Percentiles rank a stretch among this genome's conserved stretches.
These are phyloP conservation scores for Formica aserva DNA, from an alignment of 2,888 invertebrate genomes.

Conservation along the genomic window DNA sequence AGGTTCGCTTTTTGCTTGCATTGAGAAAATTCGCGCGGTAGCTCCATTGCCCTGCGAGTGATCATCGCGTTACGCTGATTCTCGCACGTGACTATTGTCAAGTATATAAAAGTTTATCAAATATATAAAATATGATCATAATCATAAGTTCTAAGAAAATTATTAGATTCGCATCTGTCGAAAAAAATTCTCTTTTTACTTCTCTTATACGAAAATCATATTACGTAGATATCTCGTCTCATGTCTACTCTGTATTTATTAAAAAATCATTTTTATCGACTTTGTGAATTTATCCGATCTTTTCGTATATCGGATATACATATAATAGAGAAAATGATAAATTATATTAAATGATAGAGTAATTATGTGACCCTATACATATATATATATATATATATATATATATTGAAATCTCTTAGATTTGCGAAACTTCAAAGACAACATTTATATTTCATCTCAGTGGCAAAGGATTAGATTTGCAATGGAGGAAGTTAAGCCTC, in stretches of 20 bases:
- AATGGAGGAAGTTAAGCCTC: conserved; percentile 25
- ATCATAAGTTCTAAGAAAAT: not conserved
- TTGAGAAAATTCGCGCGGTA: conserved; percentile 9
- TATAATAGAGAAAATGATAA: not conserved
- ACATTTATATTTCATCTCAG: not conserved
- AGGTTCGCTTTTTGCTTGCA: conserved; percentile 41
- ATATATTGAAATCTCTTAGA: not conserved
- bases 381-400: too few species aligned
- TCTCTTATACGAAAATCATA: not conserved
- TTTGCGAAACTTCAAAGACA: not conserved
- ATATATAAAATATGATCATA: not conserved
- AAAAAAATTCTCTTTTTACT: not conserved
- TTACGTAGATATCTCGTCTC: not conserved
- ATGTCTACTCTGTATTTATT: not conserved
- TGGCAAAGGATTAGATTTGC: not conserved
- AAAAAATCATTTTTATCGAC: not conserved
- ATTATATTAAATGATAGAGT: not conserved
- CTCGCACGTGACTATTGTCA: not conserved
- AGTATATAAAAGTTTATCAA: not conserved
- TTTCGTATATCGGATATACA: not conserved
- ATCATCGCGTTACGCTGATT: not conserved
- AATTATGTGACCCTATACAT: too few species aligned
- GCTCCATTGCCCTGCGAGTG: not conserved
- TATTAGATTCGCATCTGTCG: not conserved
- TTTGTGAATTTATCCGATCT: not conserved